Evolutionary conservation across 2,888 invertebrate genomes (phyloP), one percentile per base, ranked within the genome.

Genomic region (Oligia latruncula): DNA sequence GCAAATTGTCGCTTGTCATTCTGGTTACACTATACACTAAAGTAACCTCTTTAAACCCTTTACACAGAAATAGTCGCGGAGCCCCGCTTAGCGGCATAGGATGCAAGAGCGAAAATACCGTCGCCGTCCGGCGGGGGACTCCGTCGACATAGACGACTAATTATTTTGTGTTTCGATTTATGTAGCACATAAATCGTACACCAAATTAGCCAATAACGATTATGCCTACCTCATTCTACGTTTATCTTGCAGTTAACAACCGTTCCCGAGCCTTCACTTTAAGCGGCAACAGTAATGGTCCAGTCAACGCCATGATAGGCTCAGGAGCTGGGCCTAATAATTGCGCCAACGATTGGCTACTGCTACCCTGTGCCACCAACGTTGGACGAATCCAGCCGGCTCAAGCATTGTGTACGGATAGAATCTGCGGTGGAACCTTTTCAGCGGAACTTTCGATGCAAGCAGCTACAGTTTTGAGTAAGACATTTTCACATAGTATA

Each of bases 381-480:
- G 97, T 98, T 40, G 98, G 98, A 4, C 95, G 98, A 78, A 91
- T 95, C 52, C 97, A 97, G 60, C 97, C 97, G 0, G 97, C 97
- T 70, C 97, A 97, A 64, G 97, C 96, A 8, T 89, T 97, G 0
- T 98, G 98, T 90, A 98, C 98, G 4, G 98, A 99, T 94, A 97
- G 98, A 77, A 97, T 99, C 62, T 99, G 98, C 90, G 98, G 98
- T 0, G 98, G 98, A 5, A 98, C 98, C 0, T 98, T 98, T 88
- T 98, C 98, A 76, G 96, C 96, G 0, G 98, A 98, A 91, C 97
- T 98, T 4, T 98, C 98, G 2, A 97, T 98, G 90, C 97, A 97
- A 80, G 97, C 98, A 20, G 97, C 98, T 5, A 97, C 98, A 1
- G 98, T 98, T 40, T 97, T 98, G 91, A 98, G 98, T 98, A 94